Percentiles rank a stretch among this genome's conserved stretches.
Evolutionary conservation across 2,888 invertebrate genomes (phyloP).

Genomic region (Lasioglossum malachurum): DNA sequence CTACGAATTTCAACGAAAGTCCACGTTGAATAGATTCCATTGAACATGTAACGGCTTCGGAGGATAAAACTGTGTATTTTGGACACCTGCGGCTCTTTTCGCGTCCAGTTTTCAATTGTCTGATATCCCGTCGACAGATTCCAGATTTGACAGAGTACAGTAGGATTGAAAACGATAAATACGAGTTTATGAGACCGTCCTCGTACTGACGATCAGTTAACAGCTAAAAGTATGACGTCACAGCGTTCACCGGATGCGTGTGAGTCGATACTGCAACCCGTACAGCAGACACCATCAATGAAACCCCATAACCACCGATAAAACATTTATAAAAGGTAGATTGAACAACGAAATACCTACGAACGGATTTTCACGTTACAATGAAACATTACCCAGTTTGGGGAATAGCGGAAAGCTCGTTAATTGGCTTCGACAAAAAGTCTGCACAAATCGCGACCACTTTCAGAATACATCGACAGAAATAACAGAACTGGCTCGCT

Average conservation of each 20-base stretch:
- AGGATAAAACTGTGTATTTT: background rate
- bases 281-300: constrained; percentile 31
- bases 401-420: constrained; percentile 12
- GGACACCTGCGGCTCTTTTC: background rate
- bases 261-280: background rate
- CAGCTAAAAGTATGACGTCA: constrained; percentile 11
- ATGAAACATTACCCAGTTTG: constrained; percentile 18
- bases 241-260: background rate
- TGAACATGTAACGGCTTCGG: background rate
- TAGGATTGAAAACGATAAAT: background rate
- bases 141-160: background rate
- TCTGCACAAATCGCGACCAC: background rate
- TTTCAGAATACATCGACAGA: background rate
- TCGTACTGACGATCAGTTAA: constrained; percentile 15
- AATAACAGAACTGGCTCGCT: background rate
- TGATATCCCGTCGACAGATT: background rate
- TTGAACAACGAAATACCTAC: constrained; percentile 37
- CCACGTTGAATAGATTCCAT: background rate
- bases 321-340: constrained; percentile 54
- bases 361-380: constrained; percentile 37
- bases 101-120: constrained; percentile 5
- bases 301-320: constrained; percentile 52
- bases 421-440: constrained; percentile 8
- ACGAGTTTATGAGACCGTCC: background rate
- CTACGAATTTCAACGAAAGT: background rate